Conservation (phyloP, 2,888 invertebrate genomes). For the Tenthredo amoena region DNA sequence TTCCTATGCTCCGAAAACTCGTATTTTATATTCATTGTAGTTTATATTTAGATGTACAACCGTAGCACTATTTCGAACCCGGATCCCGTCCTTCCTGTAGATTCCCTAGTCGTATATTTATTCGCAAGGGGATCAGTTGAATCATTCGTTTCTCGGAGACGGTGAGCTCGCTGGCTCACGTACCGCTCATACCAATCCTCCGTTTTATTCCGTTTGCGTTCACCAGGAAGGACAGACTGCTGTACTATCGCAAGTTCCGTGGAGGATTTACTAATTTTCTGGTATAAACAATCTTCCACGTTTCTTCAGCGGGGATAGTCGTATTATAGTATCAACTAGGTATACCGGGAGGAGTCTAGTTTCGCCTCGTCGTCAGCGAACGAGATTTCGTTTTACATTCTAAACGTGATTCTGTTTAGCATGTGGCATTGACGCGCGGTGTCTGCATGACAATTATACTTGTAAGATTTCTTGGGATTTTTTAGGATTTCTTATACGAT, state of each 20-base stretch:
- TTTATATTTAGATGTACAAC: background rate
- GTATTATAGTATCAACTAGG: background rate
- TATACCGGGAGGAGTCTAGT: background rate
- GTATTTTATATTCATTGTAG: background rate
- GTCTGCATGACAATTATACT: slow-evolving; percentile 61
- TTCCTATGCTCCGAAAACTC: background rate
- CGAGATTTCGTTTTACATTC: slow-evolving; percentile 17
- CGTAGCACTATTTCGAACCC: background rate
- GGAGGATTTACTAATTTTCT: slow-evolving; percentile 72
- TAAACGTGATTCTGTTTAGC: slow-evolving; percentile 60
- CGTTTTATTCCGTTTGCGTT: slow-evolving; percentile 67
- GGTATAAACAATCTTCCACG: slow-evolving; percentile 52
- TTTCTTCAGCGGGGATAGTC: background rate
- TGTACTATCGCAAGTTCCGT: slow-evolving; percentile 62
- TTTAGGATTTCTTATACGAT: slow-evolving; percentile 6
- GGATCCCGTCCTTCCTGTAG: background rate
- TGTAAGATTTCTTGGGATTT: slow-evolving; percentile 40
- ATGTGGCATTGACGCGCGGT: slow-evolving; percentile 61
- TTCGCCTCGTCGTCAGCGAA: background rate
- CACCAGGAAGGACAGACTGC: slow-evolving; percentile 58
- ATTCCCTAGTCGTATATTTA: background rate
- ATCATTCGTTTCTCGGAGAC: background rate
- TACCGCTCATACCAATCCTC: slow-evolving; percentile 21
- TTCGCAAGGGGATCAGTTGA: background rate
- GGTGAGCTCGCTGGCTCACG: background rate